phyloP scores from a whole-genome alignment of 2,888 invertebrate genomes.

The Conchocele bisecta region DNA sequence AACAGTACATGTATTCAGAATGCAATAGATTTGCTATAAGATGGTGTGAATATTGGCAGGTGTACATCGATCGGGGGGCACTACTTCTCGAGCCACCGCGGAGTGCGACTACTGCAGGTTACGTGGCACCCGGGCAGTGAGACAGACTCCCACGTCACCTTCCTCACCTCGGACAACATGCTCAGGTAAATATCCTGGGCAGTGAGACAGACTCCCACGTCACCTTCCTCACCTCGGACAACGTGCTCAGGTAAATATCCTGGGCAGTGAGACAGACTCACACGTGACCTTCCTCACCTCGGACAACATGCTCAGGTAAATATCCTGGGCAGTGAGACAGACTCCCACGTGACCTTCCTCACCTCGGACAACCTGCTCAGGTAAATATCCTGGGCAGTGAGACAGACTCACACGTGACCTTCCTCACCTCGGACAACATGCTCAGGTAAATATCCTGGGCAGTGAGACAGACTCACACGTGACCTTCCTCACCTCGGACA shows the following conservation, averaged over 20 bases:
- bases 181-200: slow-evolving; percentile 86
- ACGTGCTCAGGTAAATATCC: slow-evolving; percentile 90
- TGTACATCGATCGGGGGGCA: slow-evolving; percentile 89
- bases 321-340: slow-evolving; percentile 88
- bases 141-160: slow-evolving; percentile 89
- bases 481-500: slow-evolving; percentile 92
- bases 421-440: slow-evolving; percentile 93
- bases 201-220: slow-evolving; percentile 87
- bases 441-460: slow-evolving; percentile 90
- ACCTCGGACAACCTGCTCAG: slow-evolving; percentile 94
- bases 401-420: slow-evolving; percentile 89
- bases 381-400: slow-evolving; percentile 89
- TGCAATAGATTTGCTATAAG: too few species aligned
- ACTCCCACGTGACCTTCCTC: slow-evolving; percentile 90
- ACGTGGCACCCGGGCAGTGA: slow-evolving; percentile 94
- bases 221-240: slow-evolving; percentile 92
- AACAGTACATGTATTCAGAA: too few species aligned
- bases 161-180: slow-evolving; percentile 93
- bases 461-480: slow-evolving; percentile 90
- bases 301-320: slow-evolving; percentile 92
- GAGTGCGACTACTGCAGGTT: slow-evolving; percentile 84
- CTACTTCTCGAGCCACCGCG: slow-evolving; percentile 87
- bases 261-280: slow-evolving; percentile 89
- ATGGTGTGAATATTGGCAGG: slow-evolving; percentile 85
- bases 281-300: slow-evolving; percentile 92